Conservation (phyloP, 2,797 vertebrate species). For the Antennarius maculatus region DNA sequence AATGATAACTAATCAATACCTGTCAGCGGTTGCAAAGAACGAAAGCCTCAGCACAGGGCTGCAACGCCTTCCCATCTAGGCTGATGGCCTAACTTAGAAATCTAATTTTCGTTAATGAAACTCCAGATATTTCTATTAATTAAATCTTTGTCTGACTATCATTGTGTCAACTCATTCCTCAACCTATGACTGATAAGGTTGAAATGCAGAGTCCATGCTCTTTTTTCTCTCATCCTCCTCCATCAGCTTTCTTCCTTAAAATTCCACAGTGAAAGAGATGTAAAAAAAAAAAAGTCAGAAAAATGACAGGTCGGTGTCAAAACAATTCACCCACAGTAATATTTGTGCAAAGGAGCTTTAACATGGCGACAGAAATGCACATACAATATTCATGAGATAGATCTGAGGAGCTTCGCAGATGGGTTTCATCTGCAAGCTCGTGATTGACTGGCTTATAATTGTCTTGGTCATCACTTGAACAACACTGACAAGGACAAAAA, state of each 20-base stretch:
- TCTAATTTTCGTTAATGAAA: constrained; percentile 67
- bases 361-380: constrained; percentile 65
- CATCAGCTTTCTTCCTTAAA: constrained; percentile 27
- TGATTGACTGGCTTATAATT: constrained; percentile 75
- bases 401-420: constrained; percentile 57
- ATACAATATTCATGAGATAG: constrained; percentile 74
- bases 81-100: constrained; percentile 63
- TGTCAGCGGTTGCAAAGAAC: constrained; percentile 35
- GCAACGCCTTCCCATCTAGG: constrained; percentile 39
- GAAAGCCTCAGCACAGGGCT: constrained; percentile 21
- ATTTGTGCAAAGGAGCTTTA: constrained; percentile 69
- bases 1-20: constrained; percentile 60
- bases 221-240: constrained; percentile 36
- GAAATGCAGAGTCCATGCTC: constrained; percentile 60
- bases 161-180: constrained; percentile 40
- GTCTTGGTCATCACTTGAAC: constrained; percentile 70
- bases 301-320: constrained; percentile 73
- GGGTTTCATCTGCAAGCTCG: constrained; percentile 56
- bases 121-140: constrained; percentile 68
- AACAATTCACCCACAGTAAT: constrained; percentile 67
- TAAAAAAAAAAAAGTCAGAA: constrained; percentile 33
- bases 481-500: constrained; percentile 72
- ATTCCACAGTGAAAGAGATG: constrained; percentile 62
- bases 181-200: constrained; percentile 45
- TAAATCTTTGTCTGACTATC: constrained; percentile 59